Evolutionary conservation across 2,797 vertebrate genomes (phyloP).

Genomic region (Nannoperca australis): DNA sequence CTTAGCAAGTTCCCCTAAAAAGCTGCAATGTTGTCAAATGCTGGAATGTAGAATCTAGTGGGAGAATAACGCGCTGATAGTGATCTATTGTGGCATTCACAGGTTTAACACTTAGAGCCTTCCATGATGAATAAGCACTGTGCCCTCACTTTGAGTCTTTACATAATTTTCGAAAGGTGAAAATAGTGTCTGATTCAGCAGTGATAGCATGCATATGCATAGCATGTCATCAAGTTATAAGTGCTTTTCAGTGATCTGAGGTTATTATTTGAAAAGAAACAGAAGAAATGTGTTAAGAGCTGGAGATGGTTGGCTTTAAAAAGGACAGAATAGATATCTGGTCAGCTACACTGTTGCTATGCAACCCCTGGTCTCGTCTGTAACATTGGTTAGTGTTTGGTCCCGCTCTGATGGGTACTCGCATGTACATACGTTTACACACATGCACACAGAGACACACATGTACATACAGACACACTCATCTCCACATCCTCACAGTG

Average conservation of each 20-base stretch:
- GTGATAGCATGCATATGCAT: constrained; percentile 26
- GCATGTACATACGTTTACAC: constrained; percentile 47
- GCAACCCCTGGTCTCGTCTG: constrained; percentile 82
- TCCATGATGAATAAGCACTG: constrained; percentile 4
- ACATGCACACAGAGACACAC: constrained; percentile 27
- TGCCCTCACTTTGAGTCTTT: constrained; percentile 33
- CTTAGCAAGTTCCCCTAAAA: constrained; percentile 13
- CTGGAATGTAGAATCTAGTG: constrained; percentile 10
- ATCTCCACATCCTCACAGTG: constrained; percentile 50
- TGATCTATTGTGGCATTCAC: constrained; percentile 21
- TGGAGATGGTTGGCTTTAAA: constrained; percentile 71
- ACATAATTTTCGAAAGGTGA: constrained; percentile 40
- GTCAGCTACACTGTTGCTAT: constrained; percentile 88
- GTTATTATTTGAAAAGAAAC: constrained; percentile 61
- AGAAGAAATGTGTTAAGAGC: constrained; percentile 70
- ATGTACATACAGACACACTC: constrained; percentile 22
- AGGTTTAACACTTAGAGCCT: constrained; percentile 21
- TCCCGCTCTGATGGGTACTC: constrained; percentile 70
- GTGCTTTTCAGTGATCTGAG: constrained; percentile 53
- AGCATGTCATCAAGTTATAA: constrained; percentile 53
- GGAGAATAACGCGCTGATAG: constrained; percentile 1
- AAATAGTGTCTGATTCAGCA: constrained; percentile 40
- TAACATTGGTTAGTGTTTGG: constrained; percentile 73
- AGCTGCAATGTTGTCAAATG: constrained; percentile 20
- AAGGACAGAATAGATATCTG: constrained; percentile 80